These are phyloP conservation scores for Melanchra persicariae DNA, from an alignment of 2,888 invertebrate species.

Conservation along the genomic window DNA sequence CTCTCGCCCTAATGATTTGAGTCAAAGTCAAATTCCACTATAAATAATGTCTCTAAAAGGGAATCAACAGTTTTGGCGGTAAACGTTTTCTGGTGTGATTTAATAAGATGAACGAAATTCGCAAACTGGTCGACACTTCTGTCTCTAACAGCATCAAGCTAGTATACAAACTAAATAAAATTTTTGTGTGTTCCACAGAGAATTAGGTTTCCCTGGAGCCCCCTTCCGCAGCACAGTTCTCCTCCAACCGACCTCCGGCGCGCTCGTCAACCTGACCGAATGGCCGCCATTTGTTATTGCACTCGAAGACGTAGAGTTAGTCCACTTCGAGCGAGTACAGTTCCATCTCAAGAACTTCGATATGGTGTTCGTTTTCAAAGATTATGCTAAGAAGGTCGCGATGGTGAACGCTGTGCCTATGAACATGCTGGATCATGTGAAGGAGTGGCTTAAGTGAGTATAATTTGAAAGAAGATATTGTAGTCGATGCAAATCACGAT, in stretches of 20 bases:
- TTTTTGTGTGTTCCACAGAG: conserved; percentile 91
- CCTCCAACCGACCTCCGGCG: conserved; percentile 99
- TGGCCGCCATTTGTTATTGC: conserved; percentile 99
- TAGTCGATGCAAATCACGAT: background rate
- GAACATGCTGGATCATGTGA: conserved; percentile 99
- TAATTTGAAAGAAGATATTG: background rate
- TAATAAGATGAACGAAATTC: no score
- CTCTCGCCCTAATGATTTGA: no score
- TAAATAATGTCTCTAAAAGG: no score
- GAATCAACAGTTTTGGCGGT: no score
- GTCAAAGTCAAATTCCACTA: no score
- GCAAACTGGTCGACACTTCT: no score
- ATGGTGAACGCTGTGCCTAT: conserved; percentile 99
- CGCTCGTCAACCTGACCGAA: conserved; percentile 98
- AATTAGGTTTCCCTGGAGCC: conserved; percentile 99
- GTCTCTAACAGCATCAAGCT: no score
- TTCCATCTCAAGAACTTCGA: conserved; percentile 99
- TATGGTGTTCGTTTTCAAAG: conserved; percentile 99
- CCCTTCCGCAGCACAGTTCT: conserved; percentile 99
- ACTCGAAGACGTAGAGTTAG: conserved; percentile 98
- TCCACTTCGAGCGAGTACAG: conserved; percentile 99
- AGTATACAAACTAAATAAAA: no score
- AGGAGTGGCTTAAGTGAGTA: conserved; percentile 99
- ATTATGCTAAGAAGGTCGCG: conserved; percentile 97
- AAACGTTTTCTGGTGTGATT: no score